A percentile compares a stretch with the other conserved stretches of the same genome.
Evolutionary conservation across 2,888 invertebrate species (phyloP).

Genomic region (Ennomos erosarius): DNA sequence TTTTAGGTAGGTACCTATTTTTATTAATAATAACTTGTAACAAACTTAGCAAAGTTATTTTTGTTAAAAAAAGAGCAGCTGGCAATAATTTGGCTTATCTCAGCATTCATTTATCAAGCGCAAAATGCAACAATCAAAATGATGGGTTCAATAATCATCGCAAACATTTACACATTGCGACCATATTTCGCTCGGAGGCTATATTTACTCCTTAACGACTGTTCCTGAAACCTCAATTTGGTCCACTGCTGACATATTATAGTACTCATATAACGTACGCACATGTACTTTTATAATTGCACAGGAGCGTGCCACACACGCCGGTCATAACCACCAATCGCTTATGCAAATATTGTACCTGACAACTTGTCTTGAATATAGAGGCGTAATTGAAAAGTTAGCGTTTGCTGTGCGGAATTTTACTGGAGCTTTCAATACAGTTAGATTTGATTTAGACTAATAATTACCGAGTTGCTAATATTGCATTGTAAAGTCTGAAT

Average conservation of each 20-base stretch:
- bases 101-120: conserved; percentile 33
- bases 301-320: conserved; percentile 65
- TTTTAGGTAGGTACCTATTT: too few relatives aligned
- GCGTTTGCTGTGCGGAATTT: conserved; percentile 1
- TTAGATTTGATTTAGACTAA: neutral
- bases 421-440: neutral
- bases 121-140: conserved; percentile 51
- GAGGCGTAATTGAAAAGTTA: conserved; percentile 47
- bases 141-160: conserved; percentile 43
- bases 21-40: too few relatives aligned
- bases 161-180: conserved; percentile 21
- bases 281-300: conserved; percentile 35
- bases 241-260: conserved; percentile 49
- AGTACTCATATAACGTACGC: conserved; percentile 19
- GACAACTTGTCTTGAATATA: conserved; percentile 60
- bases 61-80: conserved; percentile 5
- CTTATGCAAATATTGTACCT: conserved; percentile 72
- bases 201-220: conserved; percentile 55
- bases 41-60: too few relatives aligned
- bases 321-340: conserved; percentile 62
- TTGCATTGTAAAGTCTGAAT: too few relatives aligned
- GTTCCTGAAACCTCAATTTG: conserved; percentile 72
- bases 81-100: conserved; percentile 3
- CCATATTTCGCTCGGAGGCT: conserved; percentile 35
- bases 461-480: neutral